These are phyloP conservation scores for Cabera pusaria DNA, from an alignment of 2,888 invertebrate species.

Conservation along the genomic window DNA sequence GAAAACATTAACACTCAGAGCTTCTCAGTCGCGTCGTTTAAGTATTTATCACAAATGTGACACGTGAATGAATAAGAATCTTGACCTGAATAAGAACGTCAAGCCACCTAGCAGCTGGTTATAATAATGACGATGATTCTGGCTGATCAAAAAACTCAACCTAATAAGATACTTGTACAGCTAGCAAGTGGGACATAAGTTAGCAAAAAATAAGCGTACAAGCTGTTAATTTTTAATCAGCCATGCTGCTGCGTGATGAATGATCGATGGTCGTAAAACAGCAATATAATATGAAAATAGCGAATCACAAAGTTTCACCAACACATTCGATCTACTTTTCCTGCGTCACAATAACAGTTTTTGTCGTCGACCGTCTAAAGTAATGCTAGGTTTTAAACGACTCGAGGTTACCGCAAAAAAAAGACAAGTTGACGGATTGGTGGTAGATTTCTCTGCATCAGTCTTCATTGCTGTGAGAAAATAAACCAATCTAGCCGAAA, in stretches of 20 bases:
- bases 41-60: no score
- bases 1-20: constrained; percentile 23
- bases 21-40: neutral
- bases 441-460: constrained; percentile 17
- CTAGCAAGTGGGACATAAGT: no score
- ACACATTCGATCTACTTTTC: constrained; percentile 52
- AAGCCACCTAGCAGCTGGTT: no score
- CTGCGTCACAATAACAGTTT: constrained; percentile 43
- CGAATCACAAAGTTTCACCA: constrained; percentile 47
- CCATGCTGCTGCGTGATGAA: constrained; percentile 7
- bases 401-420: constrained; percentile 28
- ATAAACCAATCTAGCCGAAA: no score
- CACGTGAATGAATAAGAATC: no score
- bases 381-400: constrained; percentile 38
- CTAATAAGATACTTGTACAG: no score
- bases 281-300: constrained; percentile 38
- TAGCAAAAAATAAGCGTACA: no score
- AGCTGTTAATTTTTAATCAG: no score
- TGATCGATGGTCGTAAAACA: constrained; percentile 30
- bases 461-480: no score
- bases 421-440: no score
- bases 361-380: constrained; percentile 35
- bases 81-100: no score
- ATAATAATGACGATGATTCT: no score
- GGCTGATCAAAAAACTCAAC: constrained; percentile 1